These are phyloP conservation scores for Drosophila ambigua DNA, from an alignment of 1,140 invertebrate species.

Conservation along the genomic window DNA sequence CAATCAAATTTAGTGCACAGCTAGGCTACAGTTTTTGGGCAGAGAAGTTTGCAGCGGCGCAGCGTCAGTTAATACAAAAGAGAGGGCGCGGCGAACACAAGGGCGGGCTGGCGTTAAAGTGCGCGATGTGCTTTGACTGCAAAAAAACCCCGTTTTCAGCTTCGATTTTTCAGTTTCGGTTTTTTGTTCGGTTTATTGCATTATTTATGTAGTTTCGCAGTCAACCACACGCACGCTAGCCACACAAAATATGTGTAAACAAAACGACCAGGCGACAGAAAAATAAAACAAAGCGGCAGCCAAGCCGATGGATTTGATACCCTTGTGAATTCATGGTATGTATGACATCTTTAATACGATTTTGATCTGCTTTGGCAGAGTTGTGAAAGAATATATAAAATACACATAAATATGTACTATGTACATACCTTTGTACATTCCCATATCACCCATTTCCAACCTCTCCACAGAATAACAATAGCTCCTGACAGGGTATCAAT, in stretches of 20 bases:
- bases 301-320: too few species aligned
- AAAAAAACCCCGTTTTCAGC: conserved; percentile 70
- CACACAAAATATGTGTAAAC: conserved; percentile 50
- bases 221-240: conserved; percentile 50
- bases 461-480: too few species aligned
- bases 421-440: background rate
- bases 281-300: too few species aligned
- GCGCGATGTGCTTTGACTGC: conserved; percentile 70
- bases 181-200: conserved; percentile 68
- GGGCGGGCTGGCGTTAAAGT: conserved; percentile 49
- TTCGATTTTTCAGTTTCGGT: conserved; percentile 55
- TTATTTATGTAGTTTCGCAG: conserved; percentile 62
- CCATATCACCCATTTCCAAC: conserved; percentile 1
- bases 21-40: conserved; percentile 54
- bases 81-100: conserved; percentile 5
- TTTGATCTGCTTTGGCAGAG: too few species aligned
- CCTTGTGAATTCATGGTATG: too few species aligned
- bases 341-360: too few species aligned
- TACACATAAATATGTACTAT: too few species aligned
- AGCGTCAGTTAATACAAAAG: conserved; percentile 3
- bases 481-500: background rate
- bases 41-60: conserved; percentile 5
- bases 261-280: conserved; percentile 42
- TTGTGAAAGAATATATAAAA: too few species aligned
- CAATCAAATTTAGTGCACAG: conserved; percentile 76